Evolutionary conservation across 2,113 vertebrate species (phyloP), one percentile per base, ranked within the genome.

Genomic region (Solea solea): DNA sequence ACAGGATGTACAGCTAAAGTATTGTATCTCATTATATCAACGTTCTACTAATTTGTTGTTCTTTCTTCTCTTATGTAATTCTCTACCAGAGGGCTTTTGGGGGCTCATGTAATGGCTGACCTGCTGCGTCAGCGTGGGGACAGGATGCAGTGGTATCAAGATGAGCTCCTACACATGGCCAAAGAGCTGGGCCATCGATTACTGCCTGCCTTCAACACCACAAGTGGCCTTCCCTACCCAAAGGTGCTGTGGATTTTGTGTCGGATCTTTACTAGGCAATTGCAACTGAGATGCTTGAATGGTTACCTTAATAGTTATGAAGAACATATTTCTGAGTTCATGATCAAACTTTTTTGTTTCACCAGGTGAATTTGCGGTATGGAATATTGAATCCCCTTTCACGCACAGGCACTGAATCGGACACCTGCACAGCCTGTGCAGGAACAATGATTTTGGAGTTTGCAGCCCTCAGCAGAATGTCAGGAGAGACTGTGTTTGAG

Each of bases 371-470:
- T 78, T 93, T 99, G 84, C 96, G 97, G 78, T 95, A 98, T 72
- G 98, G 98, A 91, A 95, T 91, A 93, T 95, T 48, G 88, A 98
- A 89, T 93, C 97, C 81, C 90, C 87, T 91, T 15, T 91, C 91
- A 14, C 89, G 97, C 8, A 99, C 97, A 10, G 98, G 98, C 85
- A 97, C 96, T 1, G 98, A 99, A 84, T 98, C 97, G 0, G 96
- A 99, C 78, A 99, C 98, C 63, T 99, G 98, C 77, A 99, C 98
- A 9, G 97, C 98, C 40, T 99, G 98, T 82, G 98, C 98, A 0
- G 98, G 98, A 42, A 99, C 98, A 58, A 95, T 99, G 92, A 99
- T 99, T 88, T 94, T 99, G 58, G 98, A 99, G 90, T 99, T 99
- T 87, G 98, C 97, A 75, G 98, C 98, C 44, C 92, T 99, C 62